Base-by-base conservation (phyloP, 1,140 invertebrate genomes). In the Drosophila seguyi region DNA sequence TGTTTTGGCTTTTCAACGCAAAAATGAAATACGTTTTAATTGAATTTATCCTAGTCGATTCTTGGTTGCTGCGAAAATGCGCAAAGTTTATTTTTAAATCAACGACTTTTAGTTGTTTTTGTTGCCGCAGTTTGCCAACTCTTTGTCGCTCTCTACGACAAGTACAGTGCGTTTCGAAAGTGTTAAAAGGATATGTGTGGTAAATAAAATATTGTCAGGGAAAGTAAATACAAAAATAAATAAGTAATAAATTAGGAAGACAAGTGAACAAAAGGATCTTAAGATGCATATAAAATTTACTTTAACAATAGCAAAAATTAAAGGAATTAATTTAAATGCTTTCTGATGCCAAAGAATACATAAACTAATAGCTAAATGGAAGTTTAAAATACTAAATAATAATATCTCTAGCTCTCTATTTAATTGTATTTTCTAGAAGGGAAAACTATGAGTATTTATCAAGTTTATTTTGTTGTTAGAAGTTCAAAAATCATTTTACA, bases 21-120 rank as follows among this genome's bases (percentile, higher is more conserved):
- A 69, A 67, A 81, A 86, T 86, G 66, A 88, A 87, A 87, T 87
- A 84, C 83, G 80, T 75, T 87, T 88, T 84, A 87, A 88, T 87
- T 87, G 84, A 79, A 87, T 87, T 60, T 87, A 88, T 75, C 69
- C 53, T 74, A 78, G 75, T 66, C 75, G 66, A 68, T 71, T 62
- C 39, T 59, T 45, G 61, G 45, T 59, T 39, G 71, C 57, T 80
- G 75, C 75, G 82, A 81, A 86, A 78, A 86, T 86, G 82, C 68
- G 83, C 82, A 66, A 50, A 67, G 79, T 86, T 72, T 86, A 86
- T 86, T 86, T 86, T 59, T 86, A 88, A 83, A 72, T 48, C 67
- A 41, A 72, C 66, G 53, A 42, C 57, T 60, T 79, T 72, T 78
- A 39, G 74, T 22, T 45, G 55, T 53, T 78, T 63, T 74, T 66